Conservation (phyloP, 2,113 vertebrate species). For the Silurus meridionalis region DNA sequence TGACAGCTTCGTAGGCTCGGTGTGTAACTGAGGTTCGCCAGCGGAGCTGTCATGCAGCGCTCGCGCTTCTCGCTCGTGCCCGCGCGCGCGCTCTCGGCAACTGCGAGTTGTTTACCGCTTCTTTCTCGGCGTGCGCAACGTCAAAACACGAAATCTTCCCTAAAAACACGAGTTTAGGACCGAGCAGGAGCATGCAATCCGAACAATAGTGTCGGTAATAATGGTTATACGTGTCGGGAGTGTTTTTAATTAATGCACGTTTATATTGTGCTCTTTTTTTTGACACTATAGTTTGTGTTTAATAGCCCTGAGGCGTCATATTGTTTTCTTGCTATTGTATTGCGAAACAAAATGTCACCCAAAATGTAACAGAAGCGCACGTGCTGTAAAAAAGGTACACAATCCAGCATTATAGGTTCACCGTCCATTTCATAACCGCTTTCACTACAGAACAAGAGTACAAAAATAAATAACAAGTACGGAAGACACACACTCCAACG, state of each 20-base stretch:
- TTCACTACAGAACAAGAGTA: not conserved
- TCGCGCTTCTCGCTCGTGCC: no score
- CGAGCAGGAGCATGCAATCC: no score
- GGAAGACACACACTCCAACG: not conserved
- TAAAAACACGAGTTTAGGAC: no score
- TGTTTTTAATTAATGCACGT: no score
- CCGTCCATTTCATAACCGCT: not conserved
- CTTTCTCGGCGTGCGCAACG: not conserved
- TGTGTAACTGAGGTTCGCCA: conserved; percentile 2
- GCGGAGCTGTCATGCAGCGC: conserved; percentile 32
- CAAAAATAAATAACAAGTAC: not conserved
- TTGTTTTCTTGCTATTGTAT: not conserved
- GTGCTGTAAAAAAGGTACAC: not conserved
- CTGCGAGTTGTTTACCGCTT: conserved; percentile 25
- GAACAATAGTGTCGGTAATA: no score
- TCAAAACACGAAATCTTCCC: no score
- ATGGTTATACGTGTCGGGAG: no score
- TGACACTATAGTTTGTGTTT: not conserved
- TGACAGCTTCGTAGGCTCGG: conserved; percentile 7
- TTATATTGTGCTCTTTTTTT: no score
- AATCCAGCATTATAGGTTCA: not conserved
- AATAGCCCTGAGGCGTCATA: not conserved
- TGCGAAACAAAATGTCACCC: not conserved
- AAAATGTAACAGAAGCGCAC: not conserved
- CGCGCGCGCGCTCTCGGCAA: not conserved